Base-by-base conservation (phyloP, 2,797 vertebrate genomes). In the Chelmon rostratus region DNA sequence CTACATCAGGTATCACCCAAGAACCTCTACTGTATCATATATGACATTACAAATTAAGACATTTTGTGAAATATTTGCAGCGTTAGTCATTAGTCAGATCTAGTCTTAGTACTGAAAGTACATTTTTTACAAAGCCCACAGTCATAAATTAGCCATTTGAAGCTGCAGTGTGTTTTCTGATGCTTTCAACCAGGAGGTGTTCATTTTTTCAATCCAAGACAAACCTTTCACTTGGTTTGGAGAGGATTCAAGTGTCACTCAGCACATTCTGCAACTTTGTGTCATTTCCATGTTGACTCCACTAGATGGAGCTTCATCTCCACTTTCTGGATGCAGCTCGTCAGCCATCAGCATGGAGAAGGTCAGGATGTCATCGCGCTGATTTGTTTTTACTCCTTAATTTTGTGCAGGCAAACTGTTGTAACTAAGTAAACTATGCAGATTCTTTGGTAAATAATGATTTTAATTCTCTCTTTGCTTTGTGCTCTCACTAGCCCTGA, bases 291-390 rank as follows among this genome's bases (percentile, higher is more conserved):
- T 5, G 3, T 4, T 15, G 6, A 53, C 11, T 64, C 84, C 94
- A 76, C 87, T 91, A 94, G 94, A 88, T 92, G 92, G 94, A 56
- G 90, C 18, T 19, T n/a, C 19, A 49, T 42, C 25, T 68, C 15
- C 3, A 79, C 68, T 75, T 64, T 75, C 33, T 79, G 25, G 5
- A 40, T 44, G 56, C 16, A 23, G 12, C 15, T 8, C 1, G 35
- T 33, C 2, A n/a, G 7, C 40, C 8, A 15, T 31, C 23, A 23
- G 15, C 16, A 35, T 8, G 28, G 57, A 15, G 23, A 64, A 25
- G 10, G 35, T 68, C 33, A 52, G 0, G 13, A 6, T 68, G n/a
- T 64, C 33, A 15, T 62, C 2, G 10, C 35, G 52, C 50, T 46
- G 28, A 16, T 71, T 63, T 73, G 12, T 25, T 70, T 73, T 59